Percentiles rank a stretch among this genome's conserved stretches.
phyloP scores from a whole-genome alignment of 2,888 invertebrate species.

The Carterocephalus palaemon region DNA sequence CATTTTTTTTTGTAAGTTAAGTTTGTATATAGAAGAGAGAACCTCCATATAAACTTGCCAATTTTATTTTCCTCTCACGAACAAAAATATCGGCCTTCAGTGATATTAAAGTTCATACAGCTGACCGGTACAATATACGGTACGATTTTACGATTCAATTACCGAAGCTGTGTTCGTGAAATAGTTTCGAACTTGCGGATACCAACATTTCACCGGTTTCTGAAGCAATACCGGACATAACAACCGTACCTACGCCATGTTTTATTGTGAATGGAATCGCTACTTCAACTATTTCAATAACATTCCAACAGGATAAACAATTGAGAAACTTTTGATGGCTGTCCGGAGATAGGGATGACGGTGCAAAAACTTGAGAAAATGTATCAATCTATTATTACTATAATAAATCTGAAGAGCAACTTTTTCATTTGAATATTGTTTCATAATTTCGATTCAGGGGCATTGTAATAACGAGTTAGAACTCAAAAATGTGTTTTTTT shows the following conservation, averaged over 20 bases:
- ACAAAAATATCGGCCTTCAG: too few species aligned
- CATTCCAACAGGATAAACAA: conserved; percentile 2
- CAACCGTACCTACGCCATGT: neutral
- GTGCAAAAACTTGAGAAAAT: neutral
- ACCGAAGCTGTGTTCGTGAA: neutral
- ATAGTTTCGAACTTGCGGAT: neutral
- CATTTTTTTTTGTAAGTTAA: too few species aligned
- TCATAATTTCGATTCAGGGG: too few species aligned
- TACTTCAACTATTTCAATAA: conserved; percentile 50
- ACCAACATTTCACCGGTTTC: neutral
- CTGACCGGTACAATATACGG: neutral
- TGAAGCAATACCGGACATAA: neutral
- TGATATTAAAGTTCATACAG: neutral
- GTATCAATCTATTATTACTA: neutral
- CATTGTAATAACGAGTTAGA: too few species aligned
- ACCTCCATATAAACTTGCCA: too few species aligned
- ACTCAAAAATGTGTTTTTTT: too few species aligned
- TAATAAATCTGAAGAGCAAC: neutral
- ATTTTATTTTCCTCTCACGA: too few species aligned
- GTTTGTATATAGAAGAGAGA: too few species aligned
- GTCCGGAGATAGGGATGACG: neutral
- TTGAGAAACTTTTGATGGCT: neutral
- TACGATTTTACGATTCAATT: conserved; percentile 3
- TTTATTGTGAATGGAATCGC: conserved; percentile 19
- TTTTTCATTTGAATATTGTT: neutral